A percentile compares a stretch with the other conserved stretches of the same genome.
Conservation (phyloP, 2,113 vertebrate species). For the Picathartes gymnocephalus region DNA sequence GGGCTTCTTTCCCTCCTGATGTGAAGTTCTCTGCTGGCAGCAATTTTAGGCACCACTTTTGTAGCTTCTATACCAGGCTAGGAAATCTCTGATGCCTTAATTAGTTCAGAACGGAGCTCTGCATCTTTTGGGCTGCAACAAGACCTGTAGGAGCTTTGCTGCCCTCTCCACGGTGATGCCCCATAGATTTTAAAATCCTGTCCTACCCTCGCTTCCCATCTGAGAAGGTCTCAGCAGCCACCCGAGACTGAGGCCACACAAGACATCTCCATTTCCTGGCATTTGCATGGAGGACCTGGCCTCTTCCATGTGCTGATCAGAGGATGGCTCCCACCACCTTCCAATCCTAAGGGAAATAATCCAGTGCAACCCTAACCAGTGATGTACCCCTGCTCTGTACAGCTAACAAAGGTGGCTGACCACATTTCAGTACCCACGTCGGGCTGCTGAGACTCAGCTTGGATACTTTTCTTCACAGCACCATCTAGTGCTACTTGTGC, state of each 20-base stretch:
- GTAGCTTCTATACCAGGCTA: neutral
- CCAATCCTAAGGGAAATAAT: neutral
- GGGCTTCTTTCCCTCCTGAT: neutral
- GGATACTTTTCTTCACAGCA: slow-evolving; percentile 55
- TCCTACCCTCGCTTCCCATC: neutral
- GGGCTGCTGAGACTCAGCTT: neutral
- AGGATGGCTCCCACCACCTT: neutral
- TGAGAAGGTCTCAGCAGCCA: neutral
- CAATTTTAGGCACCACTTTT: neutral
- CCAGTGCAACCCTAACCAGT: neutral
- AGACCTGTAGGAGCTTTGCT: neutral
- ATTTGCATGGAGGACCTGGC: neutral
- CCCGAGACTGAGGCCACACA: neutral
- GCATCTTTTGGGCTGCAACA: neutral
- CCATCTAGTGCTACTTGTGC: slow-evolving; percentile 39
- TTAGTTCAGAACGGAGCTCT: neutral
- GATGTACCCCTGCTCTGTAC: neutral
- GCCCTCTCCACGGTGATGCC: rapidly evolving
- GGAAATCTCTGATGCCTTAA: neutral
- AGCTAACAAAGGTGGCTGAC: neutral
- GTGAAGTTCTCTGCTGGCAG: neutral
- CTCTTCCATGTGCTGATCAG: neutral
- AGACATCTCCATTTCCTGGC: neutral
- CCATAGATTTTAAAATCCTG: neutral
- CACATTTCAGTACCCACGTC: neutral